Base-by-base conservation (phyloP, 2,888 invertebrate genomes). In the Rhamphomyia laevipes region DNA sequence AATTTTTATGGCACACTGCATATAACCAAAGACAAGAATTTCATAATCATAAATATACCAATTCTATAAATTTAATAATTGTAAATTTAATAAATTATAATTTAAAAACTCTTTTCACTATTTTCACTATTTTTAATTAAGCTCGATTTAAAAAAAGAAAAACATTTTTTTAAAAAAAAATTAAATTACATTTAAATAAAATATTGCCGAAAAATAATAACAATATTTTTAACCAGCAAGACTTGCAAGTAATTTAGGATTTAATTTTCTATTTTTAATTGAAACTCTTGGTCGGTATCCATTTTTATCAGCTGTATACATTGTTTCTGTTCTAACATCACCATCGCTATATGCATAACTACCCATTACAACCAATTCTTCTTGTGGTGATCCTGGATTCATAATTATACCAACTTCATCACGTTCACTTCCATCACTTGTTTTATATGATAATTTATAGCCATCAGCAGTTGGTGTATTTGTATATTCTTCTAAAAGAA, bases 231-330 rank as follows among this genome's bases (percentile, higher is more conserved):
- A 56, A 13, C 58, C 58, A 30, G 54, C 47, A 3, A 58, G 49
- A 5, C 52, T 53, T 43, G 48, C 52, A 9, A 58, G 35, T 13
- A 57, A 53, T 42, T 57, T 57, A 9, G 56, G 56, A 49, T 56
- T 56, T 6, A 57, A 42, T 52, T 65, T 66, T 43, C 66, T 63
- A 31, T 65, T 65, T 56, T 67, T 68, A 30, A 66, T 54, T 53
- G 56, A 53, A 31, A 64, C 64, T 21, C 62, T 61, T 4, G 70
- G 50, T 38, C 63, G 64, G 54, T 70, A 70, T 45, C 70, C 70
- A 54, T 65, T 63, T 53, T 70, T 70, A 46, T 69, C 70, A 46
- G 70, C 70, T 4, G 67, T 68, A 54, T 70, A 70, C 66, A 68
- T 66, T 11, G 66, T 65, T 4, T 63, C 57, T 13, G 65, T 63